Conservation (phyloP, 2,113 vertebrate species). For the Nematolebias whitei region DNA sequence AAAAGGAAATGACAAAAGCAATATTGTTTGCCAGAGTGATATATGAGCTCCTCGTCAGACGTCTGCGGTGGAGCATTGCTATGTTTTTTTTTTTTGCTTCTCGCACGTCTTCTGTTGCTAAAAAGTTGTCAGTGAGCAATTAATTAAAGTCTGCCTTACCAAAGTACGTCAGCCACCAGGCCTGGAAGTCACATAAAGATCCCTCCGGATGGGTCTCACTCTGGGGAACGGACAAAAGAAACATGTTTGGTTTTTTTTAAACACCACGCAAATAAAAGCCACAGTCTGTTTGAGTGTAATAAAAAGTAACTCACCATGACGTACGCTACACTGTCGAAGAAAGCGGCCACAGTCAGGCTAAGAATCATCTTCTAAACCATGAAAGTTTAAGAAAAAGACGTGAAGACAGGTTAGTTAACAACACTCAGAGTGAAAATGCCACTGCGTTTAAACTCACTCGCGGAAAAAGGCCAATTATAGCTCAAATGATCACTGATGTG, state of each 20-base stretch:
- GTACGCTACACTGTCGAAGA: conserved; percentile 84
- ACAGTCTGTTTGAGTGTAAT: conserved; percentile 16
- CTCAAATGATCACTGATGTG: conserved; percentile 47
- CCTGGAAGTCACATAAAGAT: conserved; percentile 82
- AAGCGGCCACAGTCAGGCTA: conserved; percentile 82
- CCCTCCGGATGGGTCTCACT: conserved; percentile 78
- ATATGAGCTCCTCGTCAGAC: conserved; percentile 24
- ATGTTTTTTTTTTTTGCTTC: neutral
- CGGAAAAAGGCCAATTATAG: conserved; percentile 46
- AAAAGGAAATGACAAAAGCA: conserved; percentile 13
- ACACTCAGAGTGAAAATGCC: conserved; percentile 19
- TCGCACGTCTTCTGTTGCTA: conserved; percentile 15
- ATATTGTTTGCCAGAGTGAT: conserved; percentile 23
- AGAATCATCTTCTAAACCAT: conserved; percentile 83
- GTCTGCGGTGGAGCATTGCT: conserved; percentile 17
- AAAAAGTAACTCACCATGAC: conserved; percentile 81
- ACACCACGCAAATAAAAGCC: neutral
- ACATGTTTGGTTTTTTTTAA: conserved; percentile 7
- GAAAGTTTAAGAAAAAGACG: conserved; percentile 31
- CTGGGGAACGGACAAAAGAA: conserved; percentile 48
- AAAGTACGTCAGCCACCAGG: conserved; percentile 87
- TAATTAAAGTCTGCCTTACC: conserved; percentile 73
- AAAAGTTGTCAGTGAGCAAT: conserved; percentile 17
- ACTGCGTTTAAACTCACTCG: conserved; percentile 31
- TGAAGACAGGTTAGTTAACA: conserved; percentile 27